Evolutionary conservation across 2,113 vertebrate species (phyloP), one percentile per base, ranked within the genome.

Genomic region (Saccopteryx leptura): DNA sequence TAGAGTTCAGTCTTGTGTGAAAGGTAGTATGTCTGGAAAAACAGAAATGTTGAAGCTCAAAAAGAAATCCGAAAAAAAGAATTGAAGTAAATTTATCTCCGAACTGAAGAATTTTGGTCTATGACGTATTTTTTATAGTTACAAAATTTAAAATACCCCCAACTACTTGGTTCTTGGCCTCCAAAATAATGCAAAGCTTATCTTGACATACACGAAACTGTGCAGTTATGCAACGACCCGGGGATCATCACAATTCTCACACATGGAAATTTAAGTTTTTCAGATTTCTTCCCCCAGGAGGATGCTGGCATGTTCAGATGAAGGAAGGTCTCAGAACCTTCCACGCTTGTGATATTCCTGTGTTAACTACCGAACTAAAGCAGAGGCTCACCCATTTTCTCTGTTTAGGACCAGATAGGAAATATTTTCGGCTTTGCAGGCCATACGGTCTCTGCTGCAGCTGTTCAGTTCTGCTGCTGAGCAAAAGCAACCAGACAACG

Each of bases 21-120:
- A 93, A 96, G 21, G 17, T 50, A 81, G 61, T n/a, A 9, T 88
- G 33, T 82, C 48, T 68, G 75, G 54, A 66, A 85, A 92, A n/a
- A 84, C 7, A 91, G 80, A 93, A 95, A 92, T 60, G 84, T 50
- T 84, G 88, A 97, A 52, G 39, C 33, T 82, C 31, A 88, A 60
- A 92, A 96, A 15, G 81, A 84, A 95, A 85, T 68, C n/a, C 92
- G n/a, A 80, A 95, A 56, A 75, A 88, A 76, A 46, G 68, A 52
- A 9, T 15, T 56, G 83, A 93, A 80, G 60, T 87, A 48, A 86
- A 79, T 94, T 86, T 95, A 66, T 66, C 28, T 92, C 19, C 12
- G 71, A 96, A 90, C 14, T 87, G 39, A 88, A 92, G 39, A 96
- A 79, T 18, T 82, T 88, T 50, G 46, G 46, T 81, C 60, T 86